Evolutionary conservation across 92 coral and sea anemone species (phyloP).

Genomic region (Bergia puertoricense): DNA sequence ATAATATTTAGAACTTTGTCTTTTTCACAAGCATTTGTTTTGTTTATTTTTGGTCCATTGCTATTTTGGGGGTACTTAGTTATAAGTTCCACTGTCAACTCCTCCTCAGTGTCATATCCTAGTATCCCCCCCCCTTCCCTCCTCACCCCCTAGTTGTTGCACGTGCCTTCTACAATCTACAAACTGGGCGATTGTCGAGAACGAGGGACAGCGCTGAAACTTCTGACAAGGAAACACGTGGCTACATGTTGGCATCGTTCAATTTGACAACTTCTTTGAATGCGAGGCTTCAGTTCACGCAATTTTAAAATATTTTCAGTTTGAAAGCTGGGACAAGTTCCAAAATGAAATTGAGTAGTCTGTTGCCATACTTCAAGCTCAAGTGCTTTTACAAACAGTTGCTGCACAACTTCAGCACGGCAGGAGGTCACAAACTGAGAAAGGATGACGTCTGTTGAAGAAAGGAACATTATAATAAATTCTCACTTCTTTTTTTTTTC

Average conservation of each 20-base stretch:
- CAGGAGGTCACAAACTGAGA: neutral
- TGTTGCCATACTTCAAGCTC: neutral
- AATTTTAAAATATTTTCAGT: neutral
- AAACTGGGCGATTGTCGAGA: neutral
- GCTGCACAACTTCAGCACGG: neutral
- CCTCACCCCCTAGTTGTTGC: neutral
- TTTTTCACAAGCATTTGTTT: too few relatives aligned
- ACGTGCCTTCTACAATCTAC: too few relatives aligned
- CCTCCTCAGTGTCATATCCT: too few relatives aligned
- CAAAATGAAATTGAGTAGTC: neutral
- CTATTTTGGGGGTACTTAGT: too few relatives aligned
- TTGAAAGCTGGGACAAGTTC: neutral
- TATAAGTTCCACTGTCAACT: too few relatives aligned
- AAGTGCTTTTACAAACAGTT: neutral
- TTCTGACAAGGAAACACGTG: neutral
- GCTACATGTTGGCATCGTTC: neutral
- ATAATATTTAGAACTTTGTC: too few relatives aligned
- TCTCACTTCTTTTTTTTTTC: too few relatives aligned
- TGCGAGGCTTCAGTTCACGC: neutral
- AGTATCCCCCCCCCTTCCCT: too few relatives aligned
- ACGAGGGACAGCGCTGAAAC: too few relatives aligned
- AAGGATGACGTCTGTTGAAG: too few relatives aligned
- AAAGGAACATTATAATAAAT: too few relatives aligned
- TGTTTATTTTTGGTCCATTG: too few relatives aligned
- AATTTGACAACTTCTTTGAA: neutral